Conservation (phyloP, 2,113 vertebrate species). For the Neopipo cinnamomea region DNA sequence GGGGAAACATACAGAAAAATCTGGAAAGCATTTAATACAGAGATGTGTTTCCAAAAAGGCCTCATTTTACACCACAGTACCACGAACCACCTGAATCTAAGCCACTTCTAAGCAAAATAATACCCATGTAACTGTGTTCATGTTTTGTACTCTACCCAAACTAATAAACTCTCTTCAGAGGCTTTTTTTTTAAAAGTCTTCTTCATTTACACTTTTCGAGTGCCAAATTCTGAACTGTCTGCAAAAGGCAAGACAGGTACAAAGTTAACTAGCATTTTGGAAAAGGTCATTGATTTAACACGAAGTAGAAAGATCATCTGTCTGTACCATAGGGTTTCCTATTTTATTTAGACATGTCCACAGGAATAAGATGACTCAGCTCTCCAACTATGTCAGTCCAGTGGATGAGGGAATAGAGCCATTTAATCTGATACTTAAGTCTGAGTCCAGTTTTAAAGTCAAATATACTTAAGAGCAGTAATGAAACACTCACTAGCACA, state of each 20-base stretch:
- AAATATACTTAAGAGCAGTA: neutral
- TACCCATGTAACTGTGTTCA: neutral
- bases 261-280: neutral
- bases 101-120: neutral
- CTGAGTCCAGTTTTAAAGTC: neutral
- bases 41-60: neutral
- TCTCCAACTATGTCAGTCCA: neutral
- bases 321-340: neutral
- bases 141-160: neutral
- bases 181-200: neutral
- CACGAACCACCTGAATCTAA: neutral
- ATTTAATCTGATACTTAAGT: neutral
- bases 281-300: neutral
- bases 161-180: neutral
- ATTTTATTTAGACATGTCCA: neutral
- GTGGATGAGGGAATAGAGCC: neutral
- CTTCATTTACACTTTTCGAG: neutral
- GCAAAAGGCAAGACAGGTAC: neutral
- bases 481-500: neutral
- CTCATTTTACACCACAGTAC: neutral
- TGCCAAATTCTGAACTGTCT: neutral
- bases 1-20: neutral
- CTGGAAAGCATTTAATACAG: neutral
- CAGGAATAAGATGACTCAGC: neutral
- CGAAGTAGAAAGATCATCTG: neutral